phyloP scores from a whole-genome alignment of 1,140 invertebrate genomes.

The Venturia canescens region DNA sequence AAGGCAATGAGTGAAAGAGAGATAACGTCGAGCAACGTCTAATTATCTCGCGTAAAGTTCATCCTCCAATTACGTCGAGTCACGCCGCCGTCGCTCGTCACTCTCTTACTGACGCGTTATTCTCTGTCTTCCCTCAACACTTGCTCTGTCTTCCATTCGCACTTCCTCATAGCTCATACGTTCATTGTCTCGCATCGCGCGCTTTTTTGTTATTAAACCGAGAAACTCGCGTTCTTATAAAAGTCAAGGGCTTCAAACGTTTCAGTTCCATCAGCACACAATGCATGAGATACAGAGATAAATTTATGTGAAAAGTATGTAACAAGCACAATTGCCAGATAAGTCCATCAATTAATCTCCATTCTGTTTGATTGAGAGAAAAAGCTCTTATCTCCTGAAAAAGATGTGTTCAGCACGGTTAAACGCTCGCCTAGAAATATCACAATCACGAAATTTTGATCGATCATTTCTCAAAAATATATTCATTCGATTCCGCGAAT shows the following conservation, averaged over 20 bases:
- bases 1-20: neutral
- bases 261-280: neutral
- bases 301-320: neutral
- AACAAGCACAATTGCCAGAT: neutral
- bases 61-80: slow-evolving; percentile 58
- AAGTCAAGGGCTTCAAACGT: slow-evolving; percentile 49
- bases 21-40: slow-evolving; percentile 57
- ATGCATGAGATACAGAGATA: neutral
- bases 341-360: neutral
- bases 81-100: slow-evolving; percentile 53
- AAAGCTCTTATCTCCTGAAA: neutral
- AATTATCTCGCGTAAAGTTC: slow-evolving; percentile 65
- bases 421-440: too few relatives aligned
- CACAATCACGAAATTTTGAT: too few relatives aligned
- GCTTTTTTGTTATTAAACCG: slow-evolving; percentile 54
- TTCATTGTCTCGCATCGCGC: slow-evolving; percentile 49
- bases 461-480: too few relatives aligned
- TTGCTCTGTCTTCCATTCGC: slow-evolving; percentile 7
- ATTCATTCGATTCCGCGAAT: too few relatives aligned
- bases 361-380: neutral
- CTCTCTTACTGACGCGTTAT: slow-evolving; percentile 38
- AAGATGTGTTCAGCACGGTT: neutral
- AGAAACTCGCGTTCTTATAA: slow-evolving; percentile 16
- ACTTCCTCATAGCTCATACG: slow-evolving; percentile 29
- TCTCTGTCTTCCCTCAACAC: slow-evolving; percentile 41